phyloP scores from a whole-genome alignment of 2,113 vertebrate genomes.

The Hiodon alosoides region DNA sequence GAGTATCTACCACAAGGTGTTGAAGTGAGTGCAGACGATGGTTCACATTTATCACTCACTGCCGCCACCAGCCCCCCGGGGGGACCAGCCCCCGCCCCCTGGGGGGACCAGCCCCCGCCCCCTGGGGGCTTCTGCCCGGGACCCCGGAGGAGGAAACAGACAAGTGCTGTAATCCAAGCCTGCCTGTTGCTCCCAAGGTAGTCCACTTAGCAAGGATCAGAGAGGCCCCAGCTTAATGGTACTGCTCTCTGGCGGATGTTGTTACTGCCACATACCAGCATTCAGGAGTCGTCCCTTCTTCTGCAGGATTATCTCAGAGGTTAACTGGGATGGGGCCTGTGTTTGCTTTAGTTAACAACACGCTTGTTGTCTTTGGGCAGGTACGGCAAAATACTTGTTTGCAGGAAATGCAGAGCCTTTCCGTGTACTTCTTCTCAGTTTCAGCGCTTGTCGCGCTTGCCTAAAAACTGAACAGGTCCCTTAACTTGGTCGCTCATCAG shows the following conservation, averaged over 20 bases:
- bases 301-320: conserved; percentile 10
- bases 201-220: conserved; percentile 14
- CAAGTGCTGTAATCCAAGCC: conserved; percentile 30
- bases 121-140: background rate
- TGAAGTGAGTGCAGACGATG: conserved; percentile 62
- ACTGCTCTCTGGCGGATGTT: background rate
- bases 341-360: conserved; percentile 9
- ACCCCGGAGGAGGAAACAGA: conserved; percentile 20
- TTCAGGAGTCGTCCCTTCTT: background rate
- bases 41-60: conserved; percentile 70
- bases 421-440: background rate
- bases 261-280: background rate
- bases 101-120: background rate
- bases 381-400: background rate
- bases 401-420: background rate
- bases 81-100: background rate
- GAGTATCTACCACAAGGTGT: conserved; percentile 33
- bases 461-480: too few species aligned
- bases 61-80: conserved; percentile 19
- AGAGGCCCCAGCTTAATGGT: background rate
- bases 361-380: conserved; percentile 1
- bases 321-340: background rate
- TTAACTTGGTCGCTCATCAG: too few species aligned
- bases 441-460: too few species aligned
- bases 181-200: conserved; percentile 6